phyloP scores from a whole-genome alignment of 2,888 invertebrate species.

The Luperina nickerlii region DNA sequence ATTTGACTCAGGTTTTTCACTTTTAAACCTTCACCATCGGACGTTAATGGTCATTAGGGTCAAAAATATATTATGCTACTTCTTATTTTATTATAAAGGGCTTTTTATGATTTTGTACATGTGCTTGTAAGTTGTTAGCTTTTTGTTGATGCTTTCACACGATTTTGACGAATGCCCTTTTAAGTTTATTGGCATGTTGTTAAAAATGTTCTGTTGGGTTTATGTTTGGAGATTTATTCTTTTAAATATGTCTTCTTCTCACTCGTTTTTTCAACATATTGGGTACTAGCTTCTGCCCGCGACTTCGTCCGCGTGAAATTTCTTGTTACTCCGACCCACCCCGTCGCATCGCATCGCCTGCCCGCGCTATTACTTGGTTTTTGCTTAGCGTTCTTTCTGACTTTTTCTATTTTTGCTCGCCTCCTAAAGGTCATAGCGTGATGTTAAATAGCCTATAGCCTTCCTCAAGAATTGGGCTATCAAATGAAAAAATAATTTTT shows the following conservation, averaged over 20 bases:
- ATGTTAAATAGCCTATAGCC: too few species aligned
- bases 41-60: conserved; percentile 76
- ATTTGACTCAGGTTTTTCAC: conserved; percentile 80
- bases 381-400: too few species aligned
- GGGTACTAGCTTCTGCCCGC: too few species aligned
- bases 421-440: too few species aligned
- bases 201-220: conserved; percentile 36
- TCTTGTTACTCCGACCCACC: too few species aligned
- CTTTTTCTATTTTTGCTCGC: too few species aligned
- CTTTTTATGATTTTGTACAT: conserved; percentile 58
- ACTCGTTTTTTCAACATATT: not conserved
- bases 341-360: too few species aligned
- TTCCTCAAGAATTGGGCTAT: too few species aligned
- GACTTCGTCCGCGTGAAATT: too few species aligned
- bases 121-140: conserved; percentile 32
- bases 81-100: conserved; percentile 65
- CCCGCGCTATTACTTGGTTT: too few species aligned
- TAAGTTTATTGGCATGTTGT: conserved; percentile 44
- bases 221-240: conserved; percentile 16
- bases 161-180: conserved; percentile 53
- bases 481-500: too few species aligned
- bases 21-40: conserved; percentile 70
- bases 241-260: conserved; percentile 1
- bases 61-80: conserved; percentile 65
- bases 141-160: conserved; percentile 54